Evolutionary conservation across 2,888 invertebrate species (phyloP).

Genomic region (Drosophila tanythrix): DNA sequence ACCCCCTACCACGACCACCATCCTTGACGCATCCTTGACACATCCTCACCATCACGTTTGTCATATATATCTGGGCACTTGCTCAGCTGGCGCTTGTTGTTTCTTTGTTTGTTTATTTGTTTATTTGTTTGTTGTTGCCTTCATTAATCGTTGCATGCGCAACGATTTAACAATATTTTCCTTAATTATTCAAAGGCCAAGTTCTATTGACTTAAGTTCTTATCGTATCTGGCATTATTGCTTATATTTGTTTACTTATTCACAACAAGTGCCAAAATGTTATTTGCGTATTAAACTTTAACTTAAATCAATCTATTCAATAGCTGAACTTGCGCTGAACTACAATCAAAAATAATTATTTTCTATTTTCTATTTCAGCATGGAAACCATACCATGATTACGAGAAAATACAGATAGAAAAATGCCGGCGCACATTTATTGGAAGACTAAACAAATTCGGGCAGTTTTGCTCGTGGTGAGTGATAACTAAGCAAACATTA

Average conservation of each 20-base stretch:
- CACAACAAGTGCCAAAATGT: slow-evolving; percentile 17
- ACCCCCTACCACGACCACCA: neutral
- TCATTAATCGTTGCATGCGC: slow-evolving; percentile 51
- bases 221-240: slow-evolving; percentile 13
- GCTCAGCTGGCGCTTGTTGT: slow-evolving; percentile 47
- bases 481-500: neutral
- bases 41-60: neutral
- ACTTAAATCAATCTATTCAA: neutral
- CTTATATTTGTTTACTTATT: slow-evolving; percentile 33
- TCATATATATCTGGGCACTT: slow-evolving; percentile 23
- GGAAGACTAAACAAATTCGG: slow-evolving; percentile 66
- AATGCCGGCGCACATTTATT: slow-evolving; percentile 79
- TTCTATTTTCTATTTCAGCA: slow-evolving; percentile 26
- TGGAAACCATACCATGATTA: slow-evolving; percentile 80
- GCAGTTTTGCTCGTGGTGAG: slow-evolving; percentile 82
- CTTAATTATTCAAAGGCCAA: slow-evolving; percentile 53
- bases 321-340: neutral
- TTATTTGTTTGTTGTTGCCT: slow-evolving; percentile 28
- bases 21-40: neutral
- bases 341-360: slow-evolving; percentile 6
- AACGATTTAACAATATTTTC: slow-evolving; percentile 54
- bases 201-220: slow-evolving; percentile 50
- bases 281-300: neutral
- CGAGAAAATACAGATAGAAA: slow-evolving; percentile 83
- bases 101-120: slow-evolving; percentile 8